Percentiles rank a stretch among this genome's conserved stretches.
Conservation (phyloP, 2,888 invertebrate species). For the Tiliacea aurago region DNA sequence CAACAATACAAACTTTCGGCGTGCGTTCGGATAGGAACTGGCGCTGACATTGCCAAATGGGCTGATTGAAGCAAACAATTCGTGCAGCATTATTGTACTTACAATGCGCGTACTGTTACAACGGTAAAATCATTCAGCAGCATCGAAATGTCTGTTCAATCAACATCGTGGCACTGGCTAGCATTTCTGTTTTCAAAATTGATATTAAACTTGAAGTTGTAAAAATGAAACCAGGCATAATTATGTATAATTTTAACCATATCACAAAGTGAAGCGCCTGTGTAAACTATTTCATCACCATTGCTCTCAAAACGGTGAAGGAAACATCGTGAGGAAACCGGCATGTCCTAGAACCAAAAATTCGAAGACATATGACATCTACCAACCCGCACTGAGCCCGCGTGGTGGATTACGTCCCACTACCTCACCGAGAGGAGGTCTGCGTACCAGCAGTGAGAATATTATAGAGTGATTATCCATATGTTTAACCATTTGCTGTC, state of each 20-base stretch:
- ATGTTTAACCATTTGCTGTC: conserved; percentile 5
- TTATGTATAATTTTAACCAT: conserved; percentile 10
- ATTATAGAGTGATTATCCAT: no score
- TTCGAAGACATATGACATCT: no score
- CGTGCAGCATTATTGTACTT: conserved; percentile 43
- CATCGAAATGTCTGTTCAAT: conserved; percentile 37
- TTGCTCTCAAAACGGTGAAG: no score
- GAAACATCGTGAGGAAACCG: no score
- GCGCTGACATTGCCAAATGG: conserved; percentile 44
- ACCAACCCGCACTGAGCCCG: no score
- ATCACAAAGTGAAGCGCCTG: no score
- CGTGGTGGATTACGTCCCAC: no score
- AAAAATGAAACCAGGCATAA: conserved; percentile 1
- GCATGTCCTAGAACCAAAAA: no score
- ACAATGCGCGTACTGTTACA: conserved; percentile 41
- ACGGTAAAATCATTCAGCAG: conserved; percentile 34
- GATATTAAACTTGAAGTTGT: neutral
- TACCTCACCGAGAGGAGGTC: no score
- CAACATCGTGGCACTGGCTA: conserved; percentile 9
- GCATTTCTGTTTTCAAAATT: conserved; percentile 13
- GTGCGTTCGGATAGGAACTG: conserved; percentile 28
- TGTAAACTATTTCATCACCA: no score
- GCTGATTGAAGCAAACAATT: conserved; percentile 56
- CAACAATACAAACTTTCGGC: conserved; percentile 20
- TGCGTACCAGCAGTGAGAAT: no score